Base-by-base conservation (phyloP, 2,797 vertebrate genomes). In the Buceros bicornis region DNA sequence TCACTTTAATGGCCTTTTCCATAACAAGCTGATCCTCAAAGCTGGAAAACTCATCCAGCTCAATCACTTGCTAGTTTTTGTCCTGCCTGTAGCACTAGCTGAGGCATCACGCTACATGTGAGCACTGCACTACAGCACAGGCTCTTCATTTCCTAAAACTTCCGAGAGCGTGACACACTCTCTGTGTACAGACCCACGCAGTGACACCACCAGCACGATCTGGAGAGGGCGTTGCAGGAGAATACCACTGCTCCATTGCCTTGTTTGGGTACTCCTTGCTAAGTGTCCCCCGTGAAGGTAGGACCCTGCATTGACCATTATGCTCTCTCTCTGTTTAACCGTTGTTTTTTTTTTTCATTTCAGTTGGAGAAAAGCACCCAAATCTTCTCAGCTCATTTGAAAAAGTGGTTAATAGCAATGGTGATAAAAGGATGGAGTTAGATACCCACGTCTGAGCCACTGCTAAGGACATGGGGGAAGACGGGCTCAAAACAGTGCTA, bases 141-240 rank as follows among this genome's bases (percentile, higher is more conserved):
- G 8, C 29, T 35, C 11, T 12, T 24, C 10, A 9, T 45, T 76
- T 67, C 33, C 16, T 76, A 57, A 72, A 76, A n/a, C 6, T 37
- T 62, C 11, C 67, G 43, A 40, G 29, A 24, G 15, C 0, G 0
- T 69, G 64, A 62, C 51, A 47, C 7, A 11, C 0, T 7, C 17
- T 22, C 13, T 45, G 5, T 25, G 15, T 16, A 13, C 48, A 62
- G 22, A 71, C 5, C 4, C 26, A 37, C 54, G 16, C 8, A 62
- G 26, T 20, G 33, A 25, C 35, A 79, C 56, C 85, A 11, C 10
- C 35, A 67, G 2, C 11, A 57, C 5, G 2, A 8, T 40, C 31
- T 57, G 33, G 11, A 65, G 20, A 56, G 56, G 7, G 4, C 48
- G 21, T 24, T 60, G 45, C 8, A 35, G 45, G 21, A 65, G 42